Base-by-base conservation (phyloP, 2,113 vertebrate genomes). In the Trogon surrucura region DNA sequence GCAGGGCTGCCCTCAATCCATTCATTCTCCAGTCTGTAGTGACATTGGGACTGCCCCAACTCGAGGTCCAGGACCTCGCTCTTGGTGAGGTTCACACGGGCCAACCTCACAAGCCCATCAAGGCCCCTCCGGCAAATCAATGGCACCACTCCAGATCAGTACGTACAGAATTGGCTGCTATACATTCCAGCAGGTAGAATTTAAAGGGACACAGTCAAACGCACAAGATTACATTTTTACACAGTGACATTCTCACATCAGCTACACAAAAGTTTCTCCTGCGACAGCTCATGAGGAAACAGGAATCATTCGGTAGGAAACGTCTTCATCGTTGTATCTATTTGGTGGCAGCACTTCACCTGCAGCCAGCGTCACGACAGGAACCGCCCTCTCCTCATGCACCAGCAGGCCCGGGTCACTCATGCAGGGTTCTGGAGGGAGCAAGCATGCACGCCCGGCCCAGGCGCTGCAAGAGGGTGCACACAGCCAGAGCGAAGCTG, bases 191-290 rank as follows among this genome's bases (percentile, higher is more conserved):
- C 30, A 36, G 1, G 6, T 2, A 19, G 58, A 57, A 93, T 93
- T 95, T 96, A 96, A 96, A 95, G 95, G 94, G 95, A 95, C 93
- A 95, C 86, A 44, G 87, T 91, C 80, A 66, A 80, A 85, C 1
- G 25, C 45, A 66, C 1, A 10, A 92, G 61, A 61, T 56, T 4
- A 20, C 25, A 36, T 26, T 67, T 84, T 79, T 12, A 51, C 21
- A 47, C 1, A 45, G 56, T 47, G 41, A 93, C 92, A 93, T 74
- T 66, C 80, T 81, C 50, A 29, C 16, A 2, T 60, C 27, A 20
- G 29, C 73, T 29, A 29, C 21, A 36, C 1, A 8, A 6, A 80
- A 62, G 34, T 58, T 89, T 48, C 48, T 47, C 13, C 41, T 83
- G 74, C 18, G 16, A 30, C 54, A 84, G 50, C 34, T 85, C 25